These are phyloP conservation scores for Leptobrachium ailaonicum DNA, from an alignment of 2,113 vertebrate genomes.

Conservation along the genomic window DNA sequence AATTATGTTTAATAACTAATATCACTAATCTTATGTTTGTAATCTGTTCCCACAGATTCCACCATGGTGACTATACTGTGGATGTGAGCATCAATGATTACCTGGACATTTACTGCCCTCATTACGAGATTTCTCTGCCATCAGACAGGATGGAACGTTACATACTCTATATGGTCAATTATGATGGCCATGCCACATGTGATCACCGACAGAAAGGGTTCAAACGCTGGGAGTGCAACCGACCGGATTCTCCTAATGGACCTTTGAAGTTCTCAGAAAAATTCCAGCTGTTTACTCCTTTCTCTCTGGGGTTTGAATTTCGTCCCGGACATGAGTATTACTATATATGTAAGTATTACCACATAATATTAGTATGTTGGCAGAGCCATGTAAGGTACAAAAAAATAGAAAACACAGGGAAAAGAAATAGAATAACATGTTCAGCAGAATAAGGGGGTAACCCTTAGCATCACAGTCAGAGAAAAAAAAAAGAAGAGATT, in stretches of 20 bases:
- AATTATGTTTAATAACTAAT: neutral
- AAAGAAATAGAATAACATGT: too few species aligned
- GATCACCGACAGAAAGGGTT: constrained; percentile 87
- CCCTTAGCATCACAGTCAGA: too few species aligned
- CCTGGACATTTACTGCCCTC: constrained; percentile 95
- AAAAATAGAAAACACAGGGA: too few species aligned
- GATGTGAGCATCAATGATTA: constrained; percentile 97
- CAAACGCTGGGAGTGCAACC: constrained; percentile 96
- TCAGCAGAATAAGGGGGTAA: too few species aligned
- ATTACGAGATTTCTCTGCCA: constrained; percentile 80
- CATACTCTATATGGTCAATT: constrained; percentile 93
- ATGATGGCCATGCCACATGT: constrained; percentile 84
- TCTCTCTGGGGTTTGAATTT: constrained; percentile 96
- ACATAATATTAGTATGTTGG: neutral
- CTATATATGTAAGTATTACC: constrained; percentile 86
- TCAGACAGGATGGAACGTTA: constrained; percentile 83
- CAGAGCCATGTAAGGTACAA: too few species aligned
- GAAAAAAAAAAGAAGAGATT: too few species aligned
- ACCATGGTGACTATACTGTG: constrained; percentile 85
- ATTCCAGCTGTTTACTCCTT: constrained; percentile 96
- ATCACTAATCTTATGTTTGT: neutral
- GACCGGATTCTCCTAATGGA: constrained; percentile 81
- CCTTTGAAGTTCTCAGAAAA: constrained; percentile 95
- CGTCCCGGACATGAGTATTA: constrained; percentile 91
- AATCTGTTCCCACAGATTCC: constrained; percentile 71